Conservation (phyloP, 2,888 invertebrate genomes). For the Drosophila stalkeri region DNA sequence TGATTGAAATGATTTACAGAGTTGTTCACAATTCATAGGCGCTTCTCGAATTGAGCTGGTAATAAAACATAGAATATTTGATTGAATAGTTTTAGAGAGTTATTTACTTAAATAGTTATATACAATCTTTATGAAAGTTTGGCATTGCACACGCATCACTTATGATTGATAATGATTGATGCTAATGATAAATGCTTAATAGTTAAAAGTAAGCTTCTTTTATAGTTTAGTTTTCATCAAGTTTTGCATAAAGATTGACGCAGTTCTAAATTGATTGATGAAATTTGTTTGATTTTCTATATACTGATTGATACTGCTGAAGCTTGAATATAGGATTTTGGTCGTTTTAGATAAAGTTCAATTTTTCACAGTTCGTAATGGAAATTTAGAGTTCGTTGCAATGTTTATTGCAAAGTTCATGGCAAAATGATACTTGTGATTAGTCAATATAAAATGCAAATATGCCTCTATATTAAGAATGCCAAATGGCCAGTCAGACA, state of each 20-base stretch:
- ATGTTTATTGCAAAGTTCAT: slow-evolving; percentile 3
- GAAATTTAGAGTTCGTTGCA: neutral
- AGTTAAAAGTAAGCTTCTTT: neutral
- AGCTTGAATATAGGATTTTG: too few species aligned
- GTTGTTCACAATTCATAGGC: too few species aligned
- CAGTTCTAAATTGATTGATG: too few species aligned
- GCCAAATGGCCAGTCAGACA: slow-evolving; percentile 1
- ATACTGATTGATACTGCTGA: too few species aligned
- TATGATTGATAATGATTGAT: neutral
- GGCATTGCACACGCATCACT: neutral
- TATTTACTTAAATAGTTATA: neutral
- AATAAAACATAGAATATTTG: neutral
- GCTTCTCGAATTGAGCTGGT: too few species aligned
- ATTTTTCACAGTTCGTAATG: too few species aligned
- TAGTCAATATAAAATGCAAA: neutral
- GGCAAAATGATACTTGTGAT: neutral
- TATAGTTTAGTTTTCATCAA: neutral
- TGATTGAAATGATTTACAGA: neutral
- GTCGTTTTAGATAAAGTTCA: too few species aligned
- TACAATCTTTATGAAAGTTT: neutral
- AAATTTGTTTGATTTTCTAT: too few species aligned
- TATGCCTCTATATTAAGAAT: neutral
- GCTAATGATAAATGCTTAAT: too few species aligned
- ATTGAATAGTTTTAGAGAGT: neutral
- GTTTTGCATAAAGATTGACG: neutral